Percentiles rank a stretch among this genome's conserved stretches.
These are phyloP conservation scores for Anguilla anguilla DNA, from an alignment of 2,797 vertebrate species.

Conservation along the genomic window DNA sequence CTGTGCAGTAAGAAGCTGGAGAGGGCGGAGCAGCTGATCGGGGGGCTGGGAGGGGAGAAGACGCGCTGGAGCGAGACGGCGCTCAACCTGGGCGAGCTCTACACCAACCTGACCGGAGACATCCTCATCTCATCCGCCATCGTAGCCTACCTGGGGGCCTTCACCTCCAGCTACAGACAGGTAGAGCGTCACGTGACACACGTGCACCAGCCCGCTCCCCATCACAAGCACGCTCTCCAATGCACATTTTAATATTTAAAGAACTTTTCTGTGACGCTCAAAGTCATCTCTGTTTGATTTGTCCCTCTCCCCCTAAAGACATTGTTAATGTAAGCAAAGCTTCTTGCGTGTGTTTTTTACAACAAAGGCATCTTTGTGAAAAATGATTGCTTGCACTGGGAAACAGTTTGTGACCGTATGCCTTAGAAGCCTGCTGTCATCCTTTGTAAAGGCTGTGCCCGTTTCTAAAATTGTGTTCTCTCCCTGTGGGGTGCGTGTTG, in stretches of 20 bases:
- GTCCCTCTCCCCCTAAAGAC: constrained; percentile 31
- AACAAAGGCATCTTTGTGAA: constrained; percentile 39
- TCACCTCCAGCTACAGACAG: constrained; percentile 86
- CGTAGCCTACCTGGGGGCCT: constrained; percentile 85
- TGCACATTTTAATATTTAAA: constrained; percentile 40
- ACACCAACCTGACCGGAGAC: constrained; percentile 83
- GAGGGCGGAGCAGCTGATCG: constrained; percentile 83
- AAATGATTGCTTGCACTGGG: constrained; percentile 32
- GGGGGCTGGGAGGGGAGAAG: constrained; percentile 89
- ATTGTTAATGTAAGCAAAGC: constrained; percentile 36
- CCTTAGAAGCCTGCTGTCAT: background rate
- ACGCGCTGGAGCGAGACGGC: constrained; percentile 81
- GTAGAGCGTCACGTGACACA: constrained; percentile 56
- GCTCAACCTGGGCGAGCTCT: constrained; percentile 74
- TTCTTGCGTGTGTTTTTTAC: constrained; percentile 38
- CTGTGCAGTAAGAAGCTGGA: constrained; percentile 86
- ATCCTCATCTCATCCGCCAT: constrained; percentile 84
- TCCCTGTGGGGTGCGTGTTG: background rate
- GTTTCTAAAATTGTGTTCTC: background rate
- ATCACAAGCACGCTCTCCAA: background rate
- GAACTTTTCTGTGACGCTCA: constrained; percentile 33
- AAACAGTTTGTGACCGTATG: background rate
- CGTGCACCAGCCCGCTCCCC: background rate
- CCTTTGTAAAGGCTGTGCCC: background rate
- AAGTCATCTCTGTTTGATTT: constrained; percentile 39